Evolutionary conservation across 2,797 vertebrate genomes (phyloP).

Genomic region (Parambassis ranga): DNA sequence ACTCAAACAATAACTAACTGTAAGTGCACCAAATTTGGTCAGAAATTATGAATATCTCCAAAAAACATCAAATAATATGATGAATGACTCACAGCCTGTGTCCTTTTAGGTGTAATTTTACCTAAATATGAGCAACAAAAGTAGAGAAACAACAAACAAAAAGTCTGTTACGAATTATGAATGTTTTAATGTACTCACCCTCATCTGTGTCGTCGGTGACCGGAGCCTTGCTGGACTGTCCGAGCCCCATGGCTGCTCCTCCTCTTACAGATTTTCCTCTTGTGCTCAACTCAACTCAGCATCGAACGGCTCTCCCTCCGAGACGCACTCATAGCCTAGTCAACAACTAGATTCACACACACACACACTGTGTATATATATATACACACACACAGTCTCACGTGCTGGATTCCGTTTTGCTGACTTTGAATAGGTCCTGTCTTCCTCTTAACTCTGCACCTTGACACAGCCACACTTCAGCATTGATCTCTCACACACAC

Average conservation of each 20-base stretch:
- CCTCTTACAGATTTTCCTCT: conserved; percentile 39
- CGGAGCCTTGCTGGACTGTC: conserved; percentile 82
- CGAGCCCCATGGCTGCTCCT: conserved; percentile 81
- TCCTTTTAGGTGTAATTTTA: background rate
- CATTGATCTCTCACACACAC: conserved; percentile 11
- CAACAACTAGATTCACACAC: conserved; percentile 26
- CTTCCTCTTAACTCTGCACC: conserved; percentile 41
- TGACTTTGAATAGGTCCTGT: conserved; percentile 40
- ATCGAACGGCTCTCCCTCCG: conserved; percentile 48
- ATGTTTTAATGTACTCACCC: conserved; percentile 61
- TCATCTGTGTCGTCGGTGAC: conserved; percentile 72
- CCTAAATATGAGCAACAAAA: background rate
- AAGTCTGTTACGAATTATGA: background rate
- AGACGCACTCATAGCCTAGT: conserved; percentile 64
- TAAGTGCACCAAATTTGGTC: conserved; percentile 1
- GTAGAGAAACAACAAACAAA: background rate
- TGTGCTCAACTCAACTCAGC: conserved; percentile 62
- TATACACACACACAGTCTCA: conserved; percentile 26
- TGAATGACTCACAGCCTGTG: background rate
- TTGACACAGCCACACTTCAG: conserved; percentile 49
- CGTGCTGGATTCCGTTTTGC: conserved; percentile 31
- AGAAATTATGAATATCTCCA: background rate
- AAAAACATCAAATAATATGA: background rate
- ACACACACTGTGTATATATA: conserved; percentile 18
- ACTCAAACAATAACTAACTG: too few relatives aligned